Conservation (phyloP, 2,797 vertebrate species). For the Cyclura pinguis region DNA sequence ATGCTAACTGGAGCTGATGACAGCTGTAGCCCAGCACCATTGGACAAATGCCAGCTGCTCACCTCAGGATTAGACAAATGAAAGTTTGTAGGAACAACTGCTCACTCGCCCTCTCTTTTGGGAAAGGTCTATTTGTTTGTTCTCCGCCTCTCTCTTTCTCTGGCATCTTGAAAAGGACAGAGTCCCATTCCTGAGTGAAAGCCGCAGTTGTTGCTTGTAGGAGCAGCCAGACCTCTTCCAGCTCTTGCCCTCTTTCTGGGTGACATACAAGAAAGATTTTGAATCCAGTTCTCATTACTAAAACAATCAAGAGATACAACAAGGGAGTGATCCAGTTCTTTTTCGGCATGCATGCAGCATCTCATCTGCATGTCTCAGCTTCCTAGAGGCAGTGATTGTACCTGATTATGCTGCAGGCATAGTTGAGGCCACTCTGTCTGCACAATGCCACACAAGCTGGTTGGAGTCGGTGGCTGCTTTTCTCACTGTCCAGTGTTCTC, state of each 20-base stretch:
- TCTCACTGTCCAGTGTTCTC: too few species aligned
- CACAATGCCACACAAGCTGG: background rate
- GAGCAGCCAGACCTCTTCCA: background rate
- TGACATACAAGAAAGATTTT: background rate
- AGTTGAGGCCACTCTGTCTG: too few species aligned
- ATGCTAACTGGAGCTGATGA: too few species aligned
- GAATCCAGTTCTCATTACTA: background rate
- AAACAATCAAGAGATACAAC: too few species aligned
- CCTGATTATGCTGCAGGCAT: background rate
- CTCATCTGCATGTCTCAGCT: too few species aligned
- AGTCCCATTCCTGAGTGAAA: background rate
- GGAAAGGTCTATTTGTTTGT: background rate
- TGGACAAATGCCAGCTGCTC: too few species aligned
- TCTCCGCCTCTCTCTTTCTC: background rate
- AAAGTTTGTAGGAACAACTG: background rate
- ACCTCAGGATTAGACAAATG: background rate
- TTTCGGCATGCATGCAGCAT: background rate
- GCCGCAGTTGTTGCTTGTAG: background rate
- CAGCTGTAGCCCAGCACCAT: too few species aligned
- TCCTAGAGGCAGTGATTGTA: too few species aligned
- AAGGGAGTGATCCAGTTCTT: too few species aligned
- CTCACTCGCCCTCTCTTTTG: background rate
- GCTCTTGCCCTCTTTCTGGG: background rate
- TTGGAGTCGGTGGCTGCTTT: too few species aligned
- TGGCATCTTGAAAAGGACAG: background rate